A percentile compares a stretch with the other conserved stretches of the same genome.
phyloP scores from a whole-genome alignment of 2,888 invertebrate species.

The Clunio marinus region DNA sequence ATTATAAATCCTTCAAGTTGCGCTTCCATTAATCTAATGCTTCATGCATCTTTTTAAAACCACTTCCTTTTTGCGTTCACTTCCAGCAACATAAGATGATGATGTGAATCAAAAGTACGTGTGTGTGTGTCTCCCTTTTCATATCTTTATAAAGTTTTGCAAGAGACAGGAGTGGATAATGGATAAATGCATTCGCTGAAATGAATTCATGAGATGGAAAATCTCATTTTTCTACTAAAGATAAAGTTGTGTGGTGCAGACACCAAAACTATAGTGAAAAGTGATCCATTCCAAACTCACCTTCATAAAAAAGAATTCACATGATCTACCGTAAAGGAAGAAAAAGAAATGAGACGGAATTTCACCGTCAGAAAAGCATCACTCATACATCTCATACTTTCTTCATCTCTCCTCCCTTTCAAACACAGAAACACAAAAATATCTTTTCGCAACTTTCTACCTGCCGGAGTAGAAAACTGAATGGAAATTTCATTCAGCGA shows the following conservation, averaged over 20 bases:
- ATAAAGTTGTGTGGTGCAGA: background rate
- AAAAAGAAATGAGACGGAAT: no score
- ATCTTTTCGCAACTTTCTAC: background rate
- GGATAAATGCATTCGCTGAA: constrained; percentile 27
- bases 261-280: no score
- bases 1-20: constrained; percentile 38
- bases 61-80: background rate
- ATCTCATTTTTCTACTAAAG: background rate
- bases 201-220: constrained; percentile 9
- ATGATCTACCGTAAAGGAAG: background rate
- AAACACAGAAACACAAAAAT: constrained; percentile 2
- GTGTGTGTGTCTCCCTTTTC: background rate
- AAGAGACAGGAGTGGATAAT: background rate
- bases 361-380: constrained; percentile 1
- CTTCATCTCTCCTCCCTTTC: background rate
- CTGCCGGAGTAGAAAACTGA: constrained; percentile 6
- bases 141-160: constrained; percentile 6
- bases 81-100: background rate
- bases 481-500: background rate
- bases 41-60: constrained; percentile 25
- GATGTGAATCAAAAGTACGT: background rate
- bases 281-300: no score
- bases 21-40: constrained; percentile 27
- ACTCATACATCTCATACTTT: background rate
- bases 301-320: background rate